A percentile compares a stretch with the other conserved stretches of the same genome.
These are phyloP conservation scores for Falco columbarius DNA, from an alignment of 2,797 vertebrate species.

Conservation along the genomic window DNA sequence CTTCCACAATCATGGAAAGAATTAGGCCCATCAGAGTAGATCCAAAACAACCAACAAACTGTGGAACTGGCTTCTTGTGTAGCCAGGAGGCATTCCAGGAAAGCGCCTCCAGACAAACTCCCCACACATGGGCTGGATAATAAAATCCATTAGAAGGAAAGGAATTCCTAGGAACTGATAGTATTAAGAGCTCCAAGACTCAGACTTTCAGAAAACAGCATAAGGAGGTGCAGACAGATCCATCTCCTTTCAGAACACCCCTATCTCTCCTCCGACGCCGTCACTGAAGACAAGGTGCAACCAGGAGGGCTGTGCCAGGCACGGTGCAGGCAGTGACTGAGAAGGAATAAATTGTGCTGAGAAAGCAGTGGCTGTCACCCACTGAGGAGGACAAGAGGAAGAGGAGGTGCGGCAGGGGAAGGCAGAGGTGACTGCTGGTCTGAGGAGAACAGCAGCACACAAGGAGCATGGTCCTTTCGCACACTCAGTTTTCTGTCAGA, in stretches of 20 bases:
- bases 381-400: not conserved
- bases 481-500: not conserved
- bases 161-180: not conserved
- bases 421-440: not conserved
- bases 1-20: not conserved
- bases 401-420: not conserved
- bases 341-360: not conserved
- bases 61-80: not conserved
- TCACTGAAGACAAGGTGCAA: not conserved
- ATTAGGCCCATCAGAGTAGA: not conserved
- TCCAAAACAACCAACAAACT: not conserved
- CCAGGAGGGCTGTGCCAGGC: not conserved
- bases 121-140: not conserved
- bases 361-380: not conserved
- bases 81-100: slow-evolving; percentile 20
- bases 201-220: not conserved
- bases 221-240: not conserved
- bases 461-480: not conserved
- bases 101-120: not conserved
- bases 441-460: not conserved
- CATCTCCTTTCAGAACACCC: not conserved
- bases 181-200: not conserved
- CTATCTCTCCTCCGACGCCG: not conserved
- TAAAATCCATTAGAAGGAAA: slow-evolving; percentile 5
- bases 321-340: not conserved